These are phyloP conservation scores for Luperina nickerlii DNA, from an alignment of 2,888 invertebrate species.

Conservation along the genomic window DNA sequence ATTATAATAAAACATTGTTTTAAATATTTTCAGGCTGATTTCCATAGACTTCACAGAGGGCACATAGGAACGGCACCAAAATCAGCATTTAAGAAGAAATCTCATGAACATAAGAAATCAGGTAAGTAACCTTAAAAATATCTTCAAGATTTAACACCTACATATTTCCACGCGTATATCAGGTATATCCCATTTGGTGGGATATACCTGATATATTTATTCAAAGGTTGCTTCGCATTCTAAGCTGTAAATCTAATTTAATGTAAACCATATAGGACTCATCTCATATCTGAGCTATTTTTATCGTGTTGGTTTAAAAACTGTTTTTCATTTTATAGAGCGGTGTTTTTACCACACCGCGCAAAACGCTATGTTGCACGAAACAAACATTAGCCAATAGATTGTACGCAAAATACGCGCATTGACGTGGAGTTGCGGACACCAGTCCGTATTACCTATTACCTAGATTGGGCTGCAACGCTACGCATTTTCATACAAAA, in stretches of 20 bases:
- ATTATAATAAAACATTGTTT: neutral
- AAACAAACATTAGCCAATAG: neutral
- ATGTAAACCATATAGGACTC: constrained; percentile 5
- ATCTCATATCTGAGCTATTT: constrained; percentile 24
- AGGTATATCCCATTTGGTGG: too few relatives aligned
- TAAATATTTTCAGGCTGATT: constrained; percentile 91
- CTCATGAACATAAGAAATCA: constrained; percentile 89
- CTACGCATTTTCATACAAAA: neutral
- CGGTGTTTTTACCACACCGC: neutral
- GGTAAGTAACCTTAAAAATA: constrained; percentile 67
- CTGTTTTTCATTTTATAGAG: neutral
- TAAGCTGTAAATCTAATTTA: neutral
- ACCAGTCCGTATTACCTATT: too few relatives aligned
- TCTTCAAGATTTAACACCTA: too few relatives aligned
- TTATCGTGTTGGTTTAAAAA: constrained; percentile 21
- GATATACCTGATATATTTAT: too few relatives aligned
- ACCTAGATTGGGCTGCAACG: neutral
- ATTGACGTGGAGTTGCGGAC: too few relatives aligned
- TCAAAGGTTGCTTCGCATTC: too few relatives aligned
- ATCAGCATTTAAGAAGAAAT: constrained; percentile 81
- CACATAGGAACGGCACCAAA: constrained; percentile 94
- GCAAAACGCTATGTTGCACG: neutral
- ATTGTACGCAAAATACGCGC: too few relatives aligned
- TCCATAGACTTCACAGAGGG: constrained; percentile 94
- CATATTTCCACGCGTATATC: too few relatives aligned